phyloP scores from a whole-genome alignment of 2,888 invertebrate species.

The Acrobasis repandana region DNA sequence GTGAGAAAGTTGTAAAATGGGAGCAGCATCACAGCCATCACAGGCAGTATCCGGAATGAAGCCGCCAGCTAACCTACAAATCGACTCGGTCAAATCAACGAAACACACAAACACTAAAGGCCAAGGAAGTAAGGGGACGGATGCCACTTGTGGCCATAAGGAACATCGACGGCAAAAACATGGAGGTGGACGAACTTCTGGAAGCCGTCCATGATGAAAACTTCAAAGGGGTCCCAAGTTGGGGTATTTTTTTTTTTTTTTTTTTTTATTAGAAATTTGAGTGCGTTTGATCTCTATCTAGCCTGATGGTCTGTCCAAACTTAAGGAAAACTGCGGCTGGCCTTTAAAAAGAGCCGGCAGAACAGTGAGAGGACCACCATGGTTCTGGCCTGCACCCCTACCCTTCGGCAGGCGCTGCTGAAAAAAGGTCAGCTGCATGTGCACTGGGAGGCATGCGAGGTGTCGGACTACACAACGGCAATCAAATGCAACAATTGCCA shows the following conservation, averaged over 20 bases:
- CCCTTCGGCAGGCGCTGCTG: neutral
- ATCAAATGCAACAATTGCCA: slow-evolving; percentile 43
- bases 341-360: slow-evolving; percentile 2
- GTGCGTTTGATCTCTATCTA: too few relatives aligned
- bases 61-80: too few relatives aligned
- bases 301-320: neutral
- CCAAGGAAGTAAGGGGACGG: neutral
- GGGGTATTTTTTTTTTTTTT: too few relatives aligned
- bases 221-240: neutral
- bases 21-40: too few relatives aligned
- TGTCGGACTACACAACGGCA: slow-evolving; percentile 15
- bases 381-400: slow-evolving; percentile 16
- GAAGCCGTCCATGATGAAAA: neutral
- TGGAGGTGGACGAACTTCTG: neutral
- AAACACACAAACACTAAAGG: neutral
- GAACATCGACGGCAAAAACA: neutral
- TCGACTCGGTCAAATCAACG: too few relatives aligned
- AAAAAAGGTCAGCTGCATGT: neutral
- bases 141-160: slow-evolving; percentile 12
- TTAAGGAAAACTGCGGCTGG: neutral
- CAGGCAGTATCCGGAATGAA: too few relatives aligned
- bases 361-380: neutral
- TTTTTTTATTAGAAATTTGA: too few relatives aligned
- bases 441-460: slow-evolving; percentile 14
- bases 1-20: too few relatives aligned